Evolutionary conservation across 1,140 invertebrate species (phyloP).

Genomic region (Colletes latitarsis): DNA sequence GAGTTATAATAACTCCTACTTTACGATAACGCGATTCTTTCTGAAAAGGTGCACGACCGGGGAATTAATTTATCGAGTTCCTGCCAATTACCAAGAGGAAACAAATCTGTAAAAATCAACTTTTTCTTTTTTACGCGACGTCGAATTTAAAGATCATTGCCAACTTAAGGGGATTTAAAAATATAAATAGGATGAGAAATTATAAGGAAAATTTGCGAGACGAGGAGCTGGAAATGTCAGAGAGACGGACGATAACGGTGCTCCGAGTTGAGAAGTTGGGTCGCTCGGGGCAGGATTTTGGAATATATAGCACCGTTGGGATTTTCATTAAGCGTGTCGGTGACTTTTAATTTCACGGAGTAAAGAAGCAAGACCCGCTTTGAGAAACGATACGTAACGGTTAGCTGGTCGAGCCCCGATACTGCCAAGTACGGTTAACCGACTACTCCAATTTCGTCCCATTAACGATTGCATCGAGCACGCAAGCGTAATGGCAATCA

Average conservation of each 20-base stretch:
- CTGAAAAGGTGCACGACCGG: constrained; percentile 3
- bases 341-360: neutral
- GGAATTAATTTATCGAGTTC: constrained; percentile 36
- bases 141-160: too few relatives aligned
- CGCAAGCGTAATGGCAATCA: constrained; percentile 5
- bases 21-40: constrained; percentile 21
- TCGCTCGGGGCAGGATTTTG: too few relatives aligned
- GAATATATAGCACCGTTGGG: too few relatives aligned
- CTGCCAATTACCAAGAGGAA: neutral
- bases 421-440: neutral
- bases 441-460: neutral
- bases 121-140: too few relatives aligned
- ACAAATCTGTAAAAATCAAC: too few relatives aligned
- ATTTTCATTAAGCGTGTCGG: too few relatives aligned
- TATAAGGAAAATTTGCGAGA: too few relatives aligned
- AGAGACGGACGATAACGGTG: too few relatives aligned
- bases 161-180: too few relatives aligned
- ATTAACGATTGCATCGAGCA: constrained; percentile 8
- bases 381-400: neutral
- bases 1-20: constrained; percentile 31
- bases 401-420: neutral
- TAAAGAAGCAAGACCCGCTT: neutral
- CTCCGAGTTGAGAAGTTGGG: too few relatives aligned
- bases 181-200: too few relatives aligned
- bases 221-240: too few relatives aligned